phyloP scores from a whole-genome alignment of 2,888 invertebrate genomes.

The Iselma pallidipennis region DNA sequence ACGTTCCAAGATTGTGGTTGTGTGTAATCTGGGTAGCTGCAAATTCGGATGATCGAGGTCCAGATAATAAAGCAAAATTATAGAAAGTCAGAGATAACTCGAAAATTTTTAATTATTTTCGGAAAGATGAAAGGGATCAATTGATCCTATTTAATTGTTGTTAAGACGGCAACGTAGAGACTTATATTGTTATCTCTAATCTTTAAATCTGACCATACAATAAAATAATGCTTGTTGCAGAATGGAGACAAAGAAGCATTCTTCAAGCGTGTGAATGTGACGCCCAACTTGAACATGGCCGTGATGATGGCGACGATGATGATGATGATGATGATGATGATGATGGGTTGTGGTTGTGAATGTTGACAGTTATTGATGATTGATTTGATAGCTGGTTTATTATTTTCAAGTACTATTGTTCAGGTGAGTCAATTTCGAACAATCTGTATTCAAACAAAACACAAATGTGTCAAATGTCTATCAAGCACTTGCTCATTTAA shows the following conservation, averaged over 20 bases:
- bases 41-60: too few relatives aligned
- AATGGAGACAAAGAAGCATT: slow-evolving; percentile 8
- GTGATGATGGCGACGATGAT: slow-evolving; percentile 13
- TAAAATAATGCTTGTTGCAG: slow-evolving; percentile 17
- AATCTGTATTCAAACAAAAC: too few relatives aligned
- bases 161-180: too few relatives aligned
- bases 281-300: slow-evolving; percentile 32
- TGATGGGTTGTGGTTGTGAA: slow-evolving; percentile 20
- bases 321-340: neutral
- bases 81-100: too few relatives aligned
- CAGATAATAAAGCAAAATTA: too few relatives aligned
- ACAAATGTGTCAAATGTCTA: too few relatives aligned
- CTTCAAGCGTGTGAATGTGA: slow-evolving; percentile 25
- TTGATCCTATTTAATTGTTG: too few relatives aligned
- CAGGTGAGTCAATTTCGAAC: slow-evolving; percentile 18
- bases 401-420: slow-evolving; percentile 22
- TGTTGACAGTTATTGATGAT: slow-evolving; percentile 25
- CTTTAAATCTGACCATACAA: neutral
- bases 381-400: slow-evolving; percentile 18
- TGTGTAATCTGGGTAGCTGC: too few relatives aligned
- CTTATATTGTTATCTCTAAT: too few relatives aligned
- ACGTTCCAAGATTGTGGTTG: too few relatives aligned
- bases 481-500: too few relatives aligned
- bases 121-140: neutral
- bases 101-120: neutral